Percentiles rank a stretch among this genome's conserved stretches.
Conservation (phyloP, 2,797 vertebrate genomes). For the Diplodus sargus region DNA sequence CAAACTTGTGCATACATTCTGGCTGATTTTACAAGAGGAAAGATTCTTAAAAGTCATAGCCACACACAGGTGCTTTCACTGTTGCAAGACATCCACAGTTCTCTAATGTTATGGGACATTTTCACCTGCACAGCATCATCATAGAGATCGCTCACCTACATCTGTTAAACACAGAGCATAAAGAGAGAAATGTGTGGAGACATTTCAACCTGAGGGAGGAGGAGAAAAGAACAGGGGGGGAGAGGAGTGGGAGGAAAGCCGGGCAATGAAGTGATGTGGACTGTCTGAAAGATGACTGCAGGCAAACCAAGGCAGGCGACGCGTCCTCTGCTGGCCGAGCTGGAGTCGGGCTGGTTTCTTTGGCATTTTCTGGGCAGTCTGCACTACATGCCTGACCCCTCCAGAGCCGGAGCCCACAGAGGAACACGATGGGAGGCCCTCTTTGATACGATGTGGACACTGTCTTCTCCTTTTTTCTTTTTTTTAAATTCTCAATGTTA, state of each 20-base stretch:
- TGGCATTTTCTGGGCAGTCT: constrained; percentile 84
- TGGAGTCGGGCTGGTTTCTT: constrained; percentile 88
- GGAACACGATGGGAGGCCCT: constrained; percentile 49
- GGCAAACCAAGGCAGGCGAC: constrained; percentile 61
- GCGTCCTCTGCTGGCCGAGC: constrained; percentile 72
- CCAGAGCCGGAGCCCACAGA: constrained; percentile 60
- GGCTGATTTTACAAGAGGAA: constrained; percentile 74
- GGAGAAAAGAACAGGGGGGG: constrained; percentile 31
- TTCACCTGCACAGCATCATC: constrained; percentile 74
- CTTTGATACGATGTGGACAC: constrained; percentile 44
- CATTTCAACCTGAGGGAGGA: constrained; percentile 80
- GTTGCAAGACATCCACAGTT: constrained; percentile 66
- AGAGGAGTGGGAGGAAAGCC: constrained; percentile 26
- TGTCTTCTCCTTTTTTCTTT: constrained; percentile 35
- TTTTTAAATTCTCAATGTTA: constrained; percentile 31
- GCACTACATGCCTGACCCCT: constrained; percentile 74
- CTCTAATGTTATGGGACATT: constrained; percentile 62
- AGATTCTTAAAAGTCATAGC: constrained; percentile 52
- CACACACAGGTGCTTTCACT: constrained; percentile 68
- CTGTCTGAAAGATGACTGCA: constrained; percentile 50
- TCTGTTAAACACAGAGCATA: constrained; percentile 72
- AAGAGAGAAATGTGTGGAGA: constrained; percentile 71
- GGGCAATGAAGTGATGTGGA: constrained; percentile 39
- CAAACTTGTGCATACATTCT: constrained; percentile 83
- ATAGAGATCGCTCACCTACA: constrained; percentile 68